A percentile compares a stretch with the other conserved stretches of the same genome.
phyloP scores from a whole-genome alignment of 1,140 invertebrate species.

The Drosophila navojoa region DNA sequence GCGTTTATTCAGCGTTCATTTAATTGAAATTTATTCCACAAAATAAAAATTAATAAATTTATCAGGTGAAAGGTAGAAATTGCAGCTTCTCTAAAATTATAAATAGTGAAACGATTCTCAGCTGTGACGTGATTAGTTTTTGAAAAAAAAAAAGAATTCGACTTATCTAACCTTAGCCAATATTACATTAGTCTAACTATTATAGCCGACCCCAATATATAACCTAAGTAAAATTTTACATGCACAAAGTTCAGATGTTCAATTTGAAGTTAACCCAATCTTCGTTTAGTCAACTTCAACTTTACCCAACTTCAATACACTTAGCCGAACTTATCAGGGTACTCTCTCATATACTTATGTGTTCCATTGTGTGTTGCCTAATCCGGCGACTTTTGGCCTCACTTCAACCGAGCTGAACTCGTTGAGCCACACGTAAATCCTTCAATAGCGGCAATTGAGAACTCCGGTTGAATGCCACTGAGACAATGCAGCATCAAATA shows the following conservation, averaged over 20 bases:
- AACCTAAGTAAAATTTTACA: not conserved
- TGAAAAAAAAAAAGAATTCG: no score
- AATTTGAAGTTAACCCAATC: not conserved
- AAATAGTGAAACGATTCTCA: no score
- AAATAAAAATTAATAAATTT: not conserved
- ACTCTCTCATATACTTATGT: no score
- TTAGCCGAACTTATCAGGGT: not conserved
- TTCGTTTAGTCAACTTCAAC: not conserved
- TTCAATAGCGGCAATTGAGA: slow-evolving; percentile 55
- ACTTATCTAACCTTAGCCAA: no score
- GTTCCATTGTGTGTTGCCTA: slow-evolving; percentile 12
- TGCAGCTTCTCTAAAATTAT: not conserved
- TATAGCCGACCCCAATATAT: not conserved
- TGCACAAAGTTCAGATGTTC: not conserved
- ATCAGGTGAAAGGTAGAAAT: not conserved
- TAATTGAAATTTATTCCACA: slow-evolving; percentile 10
- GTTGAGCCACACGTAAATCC: slow-evolving; percentile 41
- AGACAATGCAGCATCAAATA: slow-evolving; percentile 67
- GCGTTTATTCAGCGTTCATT: slow-evolving; percentile 41
- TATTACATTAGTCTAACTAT: no score
- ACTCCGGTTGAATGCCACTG: slow-evolving; percentile 62
- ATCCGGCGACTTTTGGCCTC: slow-evolving; percentile 35
- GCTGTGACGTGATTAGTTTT: no score
- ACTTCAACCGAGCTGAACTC: slow-evolving; percentile 27
- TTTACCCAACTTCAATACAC: not conserved